phyloP scores from a whole-genome alignment of 2,113 vertebrate genomes.

The Nothobranchius furzeri region DNA sequence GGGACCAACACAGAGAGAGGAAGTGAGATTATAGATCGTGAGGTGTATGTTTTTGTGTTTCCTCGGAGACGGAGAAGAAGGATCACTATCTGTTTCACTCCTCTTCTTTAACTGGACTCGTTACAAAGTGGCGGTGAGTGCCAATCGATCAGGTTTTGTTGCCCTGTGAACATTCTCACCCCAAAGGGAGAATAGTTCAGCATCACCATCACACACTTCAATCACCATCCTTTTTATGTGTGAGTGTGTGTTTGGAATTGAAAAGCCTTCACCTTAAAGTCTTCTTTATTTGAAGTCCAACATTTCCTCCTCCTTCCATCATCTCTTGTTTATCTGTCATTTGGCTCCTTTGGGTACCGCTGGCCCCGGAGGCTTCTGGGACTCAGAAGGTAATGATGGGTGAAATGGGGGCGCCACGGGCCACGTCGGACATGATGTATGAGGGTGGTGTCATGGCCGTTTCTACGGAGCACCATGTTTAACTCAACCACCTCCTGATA shows the following conservation, averaged over 20 bases:
- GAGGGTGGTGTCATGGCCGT: conserved; percentile 25
- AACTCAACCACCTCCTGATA: not conserved
- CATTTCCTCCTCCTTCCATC: conserved; percentile 18
- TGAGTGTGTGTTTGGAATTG: conserved; percentile 6
- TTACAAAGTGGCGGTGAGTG: conserved; percentile 51
- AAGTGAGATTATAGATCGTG: conserved; percentile 46
- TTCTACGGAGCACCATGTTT: conserved; percentile 25
- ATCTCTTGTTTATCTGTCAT: conserved; percentile 58
- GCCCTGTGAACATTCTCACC: conserved; percentile 59
- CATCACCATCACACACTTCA: conserved; percentile 38
- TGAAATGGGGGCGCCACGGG: conserved; percentile 74
- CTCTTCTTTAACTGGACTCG: conserved; percentile 49
- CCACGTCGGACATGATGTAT: conserved; percentile 60
- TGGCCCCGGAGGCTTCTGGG: conserved; percentile 26
- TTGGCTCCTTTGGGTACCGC: conserved; percentile 28
- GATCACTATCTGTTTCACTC: conserved; percentile 38
- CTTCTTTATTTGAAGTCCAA: conserved; percentile 14
- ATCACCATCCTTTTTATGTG: conserved; percentile 19
- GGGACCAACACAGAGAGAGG: conserved; percentile 40
- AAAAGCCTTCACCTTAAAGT: conserved; percentile 15
- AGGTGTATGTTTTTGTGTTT: conserved; percentile 42
- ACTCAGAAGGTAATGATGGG: conserved; percentile 71
- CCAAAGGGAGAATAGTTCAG: conserved; percentile 49
- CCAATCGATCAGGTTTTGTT: conserved; percentile 66
- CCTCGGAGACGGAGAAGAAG: conserved; percentile 26